Base-by-base conservation (phyloP, 1,140 invertebrate genomes). In the Agraylea sexmaculata region DNA sequence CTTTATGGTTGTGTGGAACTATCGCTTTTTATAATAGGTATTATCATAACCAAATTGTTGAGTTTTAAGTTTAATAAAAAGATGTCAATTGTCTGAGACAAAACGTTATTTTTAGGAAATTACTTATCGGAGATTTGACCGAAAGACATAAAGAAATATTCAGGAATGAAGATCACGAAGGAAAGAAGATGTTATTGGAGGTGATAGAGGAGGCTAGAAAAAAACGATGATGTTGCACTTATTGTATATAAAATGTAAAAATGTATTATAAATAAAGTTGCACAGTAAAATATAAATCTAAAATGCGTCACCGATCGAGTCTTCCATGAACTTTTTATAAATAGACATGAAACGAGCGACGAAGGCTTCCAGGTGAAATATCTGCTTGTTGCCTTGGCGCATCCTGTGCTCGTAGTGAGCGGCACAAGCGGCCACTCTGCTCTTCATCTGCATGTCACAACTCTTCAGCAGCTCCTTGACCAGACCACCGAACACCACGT, bases 291-390 rank as follows among this genome's bases (percentile, higher is more conserved):
- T 6, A 18, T 31, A 17, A 19, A 10, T 4, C 38, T 32, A 50
- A 42, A 45, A 45, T 43, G 48, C 43, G 31, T 48, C 43, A 18
- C 40, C 73, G 42, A 77, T 57, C 21, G 71, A 73, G 49, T 78
- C 75, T 53, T 84, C 80, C 45, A 89, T 70, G 59, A 83, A 88
- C 51, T 78, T 77, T 51, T 87, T 89, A 61, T 95, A 96, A 47
- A 94, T 78, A 16, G 78, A 74, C 94, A 98, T 98, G 61, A 95
- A 96, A 49, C 87, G 84, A 3, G 88, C 90, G 39, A 94, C 80
- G 73, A 98, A 98, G 12, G 91, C 90, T 68, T 99, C 94, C 23
- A 99, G 68, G 62, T 99, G 92, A 53, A 92, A 94, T 51, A 98
- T 95, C n/a, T 80, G 73, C 66, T 98, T 98, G 42, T 82, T 85